Evolutionary conservation across 2,888 invertebrate species (phyloP), one percentile per base, ranked within the genome.

Genomic region (Cataglyphis altisquamis): DNA sequence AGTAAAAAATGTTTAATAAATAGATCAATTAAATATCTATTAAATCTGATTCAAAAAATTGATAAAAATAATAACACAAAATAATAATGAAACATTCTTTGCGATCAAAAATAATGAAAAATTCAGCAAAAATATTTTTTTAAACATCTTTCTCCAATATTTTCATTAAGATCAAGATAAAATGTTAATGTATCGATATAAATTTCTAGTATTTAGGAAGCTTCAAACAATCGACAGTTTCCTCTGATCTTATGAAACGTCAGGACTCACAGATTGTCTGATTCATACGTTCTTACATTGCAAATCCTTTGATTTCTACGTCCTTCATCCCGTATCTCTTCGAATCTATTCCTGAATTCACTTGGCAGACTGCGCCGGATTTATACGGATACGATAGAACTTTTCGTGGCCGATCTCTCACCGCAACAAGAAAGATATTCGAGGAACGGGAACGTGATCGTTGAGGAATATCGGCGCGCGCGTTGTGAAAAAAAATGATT

Each of bases 341-440:
- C 45, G 60, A 80, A 70, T 80, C 78, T 70, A 80, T 70, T 70
- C 32, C 70, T 45, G 36, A 70, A 70, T 70, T 80, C 78, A 62
- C 78, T 68, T 36, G 21, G 48, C n/a, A 41, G 48, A 29, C 55
- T 77, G 60, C 60, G 32, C 60, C 21, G 70, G 78, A 80, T 80
- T 80, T 80, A 70, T 70, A 45, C 21, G 78, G 45, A 60, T 70
- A 78, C 70, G 57, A 70, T 70, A 48, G 60, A 48, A 80, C 70
- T 78, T 70, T 70, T n/a, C 32, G 70, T 21, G 12, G 29, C 41
- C 45, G 41, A 67, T 55, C 29, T 15, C 29, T 18, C 39, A 12
- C n/a, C 52, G 39, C 74, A 52, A 55, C 25, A 52, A 66, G 48
- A n/a, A n/a, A 52, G 48, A 18, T 52, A n/a, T 39, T 66, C 55